phyloP scores from a whole-genome alignment of 1,140 invertebrate genomes.

The Catajapyx aquilonaris region DNA sequence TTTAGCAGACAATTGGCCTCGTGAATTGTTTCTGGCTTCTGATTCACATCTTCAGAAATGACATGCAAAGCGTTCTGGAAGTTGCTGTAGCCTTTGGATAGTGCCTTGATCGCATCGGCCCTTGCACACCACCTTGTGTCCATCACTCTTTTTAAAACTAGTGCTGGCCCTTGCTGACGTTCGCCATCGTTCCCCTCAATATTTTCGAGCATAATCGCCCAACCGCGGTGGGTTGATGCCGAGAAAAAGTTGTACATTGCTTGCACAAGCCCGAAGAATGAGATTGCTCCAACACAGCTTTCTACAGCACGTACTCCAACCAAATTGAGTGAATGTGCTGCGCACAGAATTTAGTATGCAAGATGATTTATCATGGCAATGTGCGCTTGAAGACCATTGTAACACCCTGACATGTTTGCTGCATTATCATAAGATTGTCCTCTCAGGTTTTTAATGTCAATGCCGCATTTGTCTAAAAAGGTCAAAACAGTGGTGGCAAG shows the following conservation, averaged over 20 bases:
- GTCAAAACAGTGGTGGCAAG: neutral
- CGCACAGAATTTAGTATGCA: neutral
- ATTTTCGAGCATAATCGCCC: neutral
- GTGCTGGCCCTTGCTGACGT: neutral
- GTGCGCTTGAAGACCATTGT: neutral
- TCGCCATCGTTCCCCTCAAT: neutral
- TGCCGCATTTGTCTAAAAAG: neutral
- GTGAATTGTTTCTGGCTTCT: neutral
- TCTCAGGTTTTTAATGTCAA: neutral
- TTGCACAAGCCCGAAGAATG: no score
- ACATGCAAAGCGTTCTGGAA: no score
- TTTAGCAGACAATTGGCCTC: constrained; percentile 1
- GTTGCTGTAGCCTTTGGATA: neutral
- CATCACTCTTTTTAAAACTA: neutral
- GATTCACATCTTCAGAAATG: neutral
- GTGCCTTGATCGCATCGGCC: neutral
- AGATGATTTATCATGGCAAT: neutral
- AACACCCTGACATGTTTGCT: neutral
- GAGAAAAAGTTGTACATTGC: neutral
- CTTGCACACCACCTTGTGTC: neutral
- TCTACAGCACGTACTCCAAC: neutral
- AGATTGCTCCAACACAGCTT: neutral
- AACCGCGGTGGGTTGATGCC: neutral
- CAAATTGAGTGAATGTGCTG: neutral
- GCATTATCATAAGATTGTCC: constrained; percentile 1